A percentile compares a stretch with the other conserved stretches of the same genome.
Evolutionary conservation across 2,113 vertebrate species (phyloP).

Genomic region (Chrysochloris asiatica): DNA sequence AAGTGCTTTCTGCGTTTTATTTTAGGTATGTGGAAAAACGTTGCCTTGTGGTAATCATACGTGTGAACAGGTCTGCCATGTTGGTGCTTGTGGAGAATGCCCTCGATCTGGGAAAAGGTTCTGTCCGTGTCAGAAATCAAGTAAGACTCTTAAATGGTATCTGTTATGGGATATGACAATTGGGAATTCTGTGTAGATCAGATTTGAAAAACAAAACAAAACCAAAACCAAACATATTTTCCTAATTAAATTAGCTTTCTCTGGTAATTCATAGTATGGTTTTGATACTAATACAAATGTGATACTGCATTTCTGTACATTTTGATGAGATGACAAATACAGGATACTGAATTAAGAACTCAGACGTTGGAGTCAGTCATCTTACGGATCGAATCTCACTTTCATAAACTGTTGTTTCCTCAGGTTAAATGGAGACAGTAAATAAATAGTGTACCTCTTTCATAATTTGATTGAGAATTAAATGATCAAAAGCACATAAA

Average conservation of each 20-base stretch:
- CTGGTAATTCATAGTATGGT: background rate
- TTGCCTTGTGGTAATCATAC: constrained; percentile 95
- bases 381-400: background rate
- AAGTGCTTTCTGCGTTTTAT: constrained; percentile 59
- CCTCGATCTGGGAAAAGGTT: constrained; percentile 93
- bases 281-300: constrained; percentile 4
- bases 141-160: constrained; percentile 79
- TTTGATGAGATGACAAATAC: background rate
- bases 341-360: background rate
- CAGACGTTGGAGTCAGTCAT: background rate
- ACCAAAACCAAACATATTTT: background rate
- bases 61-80: constrained; percentile 93
- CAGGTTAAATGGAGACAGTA: background rate
- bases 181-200: background rate
- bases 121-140: constrained; percentile 95
- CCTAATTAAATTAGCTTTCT: constrained; percentile 1
- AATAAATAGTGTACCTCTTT: background rate
- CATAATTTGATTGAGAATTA: background rate
- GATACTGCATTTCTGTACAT: background rate
- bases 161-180: constrained; percentile 4
- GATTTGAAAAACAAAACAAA: background rate
- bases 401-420: background rate
- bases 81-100: constrained; percentile 92
- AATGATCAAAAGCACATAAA: background rate
- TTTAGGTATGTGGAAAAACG: constrained; percentile 89